A percentile compares a stretch with the other conserved stretches of the same genome.
Evolutionary conservation across 2,113 vertebrate species (phyloP).

Genomic region (Scalopus aquaticus): DNA sequence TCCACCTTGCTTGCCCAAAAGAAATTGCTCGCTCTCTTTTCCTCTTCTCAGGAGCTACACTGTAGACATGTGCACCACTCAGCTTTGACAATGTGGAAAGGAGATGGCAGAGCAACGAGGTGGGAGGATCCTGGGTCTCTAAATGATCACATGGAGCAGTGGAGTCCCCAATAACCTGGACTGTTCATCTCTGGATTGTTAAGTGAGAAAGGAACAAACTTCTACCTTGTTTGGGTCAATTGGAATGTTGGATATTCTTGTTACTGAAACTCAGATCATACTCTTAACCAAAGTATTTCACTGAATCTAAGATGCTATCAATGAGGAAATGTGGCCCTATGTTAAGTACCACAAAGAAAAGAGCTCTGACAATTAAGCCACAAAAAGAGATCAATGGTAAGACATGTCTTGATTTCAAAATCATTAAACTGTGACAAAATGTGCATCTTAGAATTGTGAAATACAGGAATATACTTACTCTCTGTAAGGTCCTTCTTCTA

Average conservation of each 20-base stretch:
- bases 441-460: neutral
- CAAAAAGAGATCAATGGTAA: neutral
- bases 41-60: neutral
- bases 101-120: neutral
- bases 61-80: neutral
- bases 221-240: neutral
- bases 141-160: neutral
- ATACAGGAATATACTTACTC: neutral
- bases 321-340: neutral
- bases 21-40: neutral
- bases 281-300: neutral
- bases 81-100: neutral
- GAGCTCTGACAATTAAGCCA: neutral
- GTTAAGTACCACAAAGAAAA: neutral
- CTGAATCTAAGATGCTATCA: neutral
- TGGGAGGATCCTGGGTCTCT: neutral
- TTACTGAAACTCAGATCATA: neutral
- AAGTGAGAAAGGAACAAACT: neutral
- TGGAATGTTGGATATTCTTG: neutral
- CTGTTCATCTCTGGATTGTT: neutral
- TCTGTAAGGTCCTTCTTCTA: neutral
- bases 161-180: neutral
- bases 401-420: slow-evolving; percentile 16
- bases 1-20: neutral
- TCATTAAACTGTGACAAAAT: neutral